Evolutionary conservation across 2,797 vertebrate genomes (phyloP).

Genomic region (Pelochelys cantorii): DNA sequence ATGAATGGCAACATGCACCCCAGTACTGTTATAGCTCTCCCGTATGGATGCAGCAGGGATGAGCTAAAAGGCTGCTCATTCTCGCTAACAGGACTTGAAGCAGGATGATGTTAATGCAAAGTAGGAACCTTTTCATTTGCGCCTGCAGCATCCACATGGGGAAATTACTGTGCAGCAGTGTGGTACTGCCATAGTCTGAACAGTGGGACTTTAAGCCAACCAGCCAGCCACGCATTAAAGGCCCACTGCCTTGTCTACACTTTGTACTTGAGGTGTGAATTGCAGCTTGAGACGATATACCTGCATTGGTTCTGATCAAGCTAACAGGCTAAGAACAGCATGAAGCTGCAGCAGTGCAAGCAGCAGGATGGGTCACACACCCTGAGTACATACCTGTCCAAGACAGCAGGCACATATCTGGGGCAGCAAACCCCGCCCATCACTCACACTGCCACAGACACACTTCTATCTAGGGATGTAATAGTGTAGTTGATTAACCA

Average conservation of each 20-base stretch:
- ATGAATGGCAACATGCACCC: neutral
- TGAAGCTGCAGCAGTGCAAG: neutral
- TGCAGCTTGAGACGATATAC: neutral
- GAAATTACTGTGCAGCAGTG: no score
- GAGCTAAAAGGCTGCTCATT: neutral
- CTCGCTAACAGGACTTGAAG: neutral
- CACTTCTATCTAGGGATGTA: neutral
- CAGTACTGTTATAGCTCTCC: neutral
- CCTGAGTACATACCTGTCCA: neutral
- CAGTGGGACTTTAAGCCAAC: neutral
- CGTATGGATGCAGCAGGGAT: neutral
- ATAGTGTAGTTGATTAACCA: no score
- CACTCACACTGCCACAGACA: neutral
- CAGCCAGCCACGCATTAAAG: neutral
- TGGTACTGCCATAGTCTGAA: neutral
- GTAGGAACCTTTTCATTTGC: neutral
- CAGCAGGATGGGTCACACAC: neutral
- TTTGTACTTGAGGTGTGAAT: neutral
- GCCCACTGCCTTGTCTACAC: neutral
- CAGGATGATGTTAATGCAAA: neutral
- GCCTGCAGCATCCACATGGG: neutral
- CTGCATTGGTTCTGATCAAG: neutral
- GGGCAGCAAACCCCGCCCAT: neutral
- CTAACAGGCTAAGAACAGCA: neutral
- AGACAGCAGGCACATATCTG: neutral